Evolutionary conservation across 2,797 vertebrate genomes (phyloP), one percentile per base, ranked within the genome.

Genomic region (Pogoniulus pusillus): DNA sequence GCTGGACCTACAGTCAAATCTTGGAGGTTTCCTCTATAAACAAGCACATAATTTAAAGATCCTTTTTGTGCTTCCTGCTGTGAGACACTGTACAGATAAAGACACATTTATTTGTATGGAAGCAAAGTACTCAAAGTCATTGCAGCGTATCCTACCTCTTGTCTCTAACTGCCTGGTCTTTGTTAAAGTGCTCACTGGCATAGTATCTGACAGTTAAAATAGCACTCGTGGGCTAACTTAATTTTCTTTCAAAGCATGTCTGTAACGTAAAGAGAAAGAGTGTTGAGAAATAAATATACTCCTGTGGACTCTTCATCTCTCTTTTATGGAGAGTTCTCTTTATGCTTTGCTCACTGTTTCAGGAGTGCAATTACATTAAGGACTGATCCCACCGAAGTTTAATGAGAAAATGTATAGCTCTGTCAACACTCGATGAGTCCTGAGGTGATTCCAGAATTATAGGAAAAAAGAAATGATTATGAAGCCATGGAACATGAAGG

Each of bases 201-300:
- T 87, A 41, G 3, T 68, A 51, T 58, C 65, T 76, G 72, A 76
- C 68, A 87, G 54, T 47, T 84, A 91, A 91, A 91, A 82, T 62
- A 87, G 41, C 60, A 68, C 85, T 88, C 1, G 1, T 12, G 55
- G 68, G 41, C 87, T 86, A 91, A 79, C 82, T 86, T 69, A 73
- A 11, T 92, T 82, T 88, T 54, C 57, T 85, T 91, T 58, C 77
- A 75, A 89, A 94, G 58, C 39, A n/a, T 53, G 9, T 81, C 64
- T 76, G 26, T 90, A 83, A 75, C 3, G 5, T 71, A 75, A 85
- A 90, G 66, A 54, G 51, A 62, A 39, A 51, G 45, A 55, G 8
- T 51, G 27, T 41, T 87, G 53, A 73, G 60, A 81, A 94, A 55
- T 85, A 57, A 81, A 85, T 76, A 73, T 70, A 53, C 77, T 81